Evolutionary conservation across 2,113 vertebrate genomes (phyloP).

Genomic region (Lepus timidus): DNA sequence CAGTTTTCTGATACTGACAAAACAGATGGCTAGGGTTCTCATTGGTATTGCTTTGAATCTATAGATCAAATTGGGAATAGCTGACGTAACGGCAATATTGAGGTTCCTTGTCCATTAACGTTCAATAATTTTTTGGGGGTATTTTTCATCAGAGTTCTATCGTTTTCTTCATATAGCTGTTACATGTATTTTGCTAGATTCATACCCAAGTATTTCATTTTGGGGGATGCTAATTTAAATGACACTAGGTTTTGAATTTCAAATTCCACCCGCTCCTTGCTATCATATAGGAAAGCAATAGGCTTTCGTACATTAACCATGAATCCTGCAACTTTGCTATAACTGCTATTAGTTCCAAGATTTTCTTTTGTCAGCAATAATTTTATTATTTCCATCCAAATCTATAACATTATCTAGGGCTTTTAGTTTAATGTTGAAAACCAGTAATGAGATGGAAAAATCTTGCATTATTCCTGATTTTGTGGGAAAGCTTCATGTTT

Average conservation of each 20-base stretch:
- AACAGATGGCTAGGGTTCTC: neutral
- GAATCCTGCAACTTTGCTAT: neutral
- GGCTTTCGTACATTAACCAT: neutral
- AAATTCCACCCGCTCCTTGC: neutral
- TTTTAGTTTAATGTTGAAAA: neutral
- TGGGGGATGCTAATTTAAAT: neutral
- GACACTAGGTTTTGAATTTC: neutral
- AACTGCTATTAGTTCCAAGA: neutral
- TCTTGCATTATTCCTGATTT: neutral
- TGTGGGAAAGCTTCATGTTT: neutral
- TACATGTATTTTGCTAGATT: neutral
- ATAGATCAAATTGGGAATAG: no score
- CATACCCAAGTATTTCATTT: neutral
- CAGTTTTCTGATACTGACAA: neutral
- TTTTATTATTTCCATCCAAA: neutral
- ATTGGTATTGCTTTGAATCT: no score
- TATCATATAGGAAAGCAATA: neutral
- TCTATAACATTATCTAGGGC: neutral
- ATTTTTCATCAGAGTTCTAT: neutral
- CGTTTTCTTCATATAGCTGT: neutral
- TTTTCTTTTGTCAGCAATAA: no score
- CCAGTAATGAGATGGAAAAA: neutral
- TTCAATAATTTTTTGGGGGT: no score
- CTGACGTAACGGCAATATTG: no score
- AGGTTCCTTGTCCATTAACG: no score